phyloP scores from a whole-genome alignment of 2,797 vertebrate species.

The Acanthornis magna region DNA sequence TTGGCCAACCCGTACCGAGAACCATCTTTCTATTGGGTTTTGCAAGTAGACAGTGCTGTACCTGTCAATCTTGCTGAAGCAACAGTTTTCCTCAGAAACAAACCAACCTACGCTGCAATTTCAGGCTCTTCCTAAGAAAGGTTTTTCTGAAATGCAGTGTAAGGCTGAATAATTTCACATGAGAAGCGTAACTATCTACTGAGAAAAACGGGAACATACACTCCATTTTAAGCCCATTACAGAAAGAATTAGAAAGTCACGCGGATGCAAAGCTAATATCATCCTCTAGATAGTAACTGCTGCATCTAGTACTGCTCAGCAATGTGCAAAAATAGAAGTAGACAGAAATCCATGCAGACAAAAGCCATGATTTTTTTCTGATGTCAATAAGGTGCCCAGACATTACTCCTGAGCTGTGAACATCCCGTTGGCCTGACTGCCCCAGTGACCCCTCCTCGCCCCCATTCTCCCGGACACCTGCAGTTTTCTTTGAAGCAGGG shows the following conservation, averaged over 20 bases:
- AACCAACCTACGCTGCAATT: background rate
- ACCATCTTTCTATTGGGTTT: background rate
- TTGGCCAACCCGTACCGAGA: background rate
- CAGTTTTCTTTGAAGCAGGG: conserved; percentile 34
- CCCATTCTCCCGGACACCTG: conserved; percentile 34
- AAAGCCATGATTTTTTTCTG: background rate
- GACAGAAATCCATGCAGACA: conserved; percentile 10
- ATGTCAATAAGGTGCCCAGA: background rate
- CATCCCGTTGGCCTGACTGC: background rate
- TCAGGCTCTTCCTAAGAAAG: background rate
- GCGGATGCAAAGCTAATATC: background rate
- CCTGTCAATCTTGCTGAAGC: background rate
- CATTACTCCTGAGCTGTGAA: background rate
- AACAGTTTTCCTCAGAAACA: background rate
- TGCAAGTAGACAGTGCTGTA: background rate
- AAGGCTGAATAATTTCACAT: background rate
- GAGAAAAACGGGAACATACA: conserved; percentile 36
- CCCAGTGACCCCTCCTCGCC: background rate
- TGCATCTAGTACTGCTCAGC: conserved; percentile 37
- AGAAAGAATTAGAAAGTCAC: conserved; percentile 47
- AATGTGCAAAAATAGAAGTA: conserved; percentile 42
- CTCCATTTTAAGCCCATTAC: conserved; percentile 54
- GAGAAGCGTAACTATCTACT: conserved; percentile 10
- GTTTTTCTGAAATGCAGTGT: background rate
- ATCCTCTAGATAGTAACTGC: conserved; percentile 18